phyloP scores from a whole-genome alignment of 1,140 invertebrate species.

The Amyelois transitella region DNA sequence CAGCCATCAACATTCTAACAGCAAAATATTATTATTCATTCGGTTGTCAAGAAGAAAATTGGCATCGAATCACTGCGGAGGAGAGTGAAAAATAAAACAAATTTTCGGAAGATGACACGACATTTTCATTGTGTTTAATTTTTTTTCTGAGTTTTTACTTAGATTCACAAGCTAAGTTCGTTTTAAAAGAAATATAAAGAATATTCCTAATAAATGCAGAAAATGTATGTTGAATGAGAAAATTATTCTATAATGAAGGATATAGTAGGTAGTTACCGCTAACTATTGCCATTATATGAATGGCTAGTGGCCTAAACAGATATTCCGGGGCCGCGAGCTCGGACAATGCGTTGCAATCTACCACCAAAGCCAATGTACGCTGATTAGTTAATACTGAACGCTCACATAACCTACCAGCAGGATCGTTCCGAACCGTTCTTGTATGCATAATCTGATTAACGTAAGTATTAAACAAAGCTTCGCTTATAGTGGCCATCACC shows the following conservation, averaged over 20 bases:
- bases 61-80: constrained; percentile 33
- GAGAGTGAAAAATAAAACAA: constrained; percentile 19
- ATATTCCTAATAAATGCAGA: not conserved
- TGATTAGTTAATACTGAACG: constrained; percentile 70
- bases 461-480: constrained; percentile 68
- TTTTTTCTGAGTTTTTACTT: too few relatives aligned
- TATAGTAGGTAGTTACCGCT: constrained; percentile 38
- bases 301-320: constrained; percentile 68
- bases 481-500: constrained; percentile 48
- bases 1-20: constrained; percentile 28
- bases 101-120: constrained; percentile 21
- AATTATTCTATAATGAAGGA: not conserved
- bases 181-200: too few relatives aligned
- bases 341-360: constrained; percentile 68
- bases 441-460: constrained; percentile 73
- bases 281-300: constrained; percentile 60
- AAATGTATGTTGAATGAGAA: not conserved
- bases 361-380: constrained; percentile 62
- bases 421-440: constrained; percentile 60
- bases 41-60: constrained; percentile 49
- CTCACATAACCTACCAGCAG: constrained; percentile 60
- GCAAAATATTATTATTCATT: constrained; percentile 53
- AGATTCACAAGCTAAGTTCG: too few relatives aligned
- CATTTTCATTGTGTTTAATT: too few relatives aligned
- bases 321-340: constrained; percentile 65